Conservation (phyloP, 2,888 invertebrate species). For the Drosophila algonquin region DNA sequence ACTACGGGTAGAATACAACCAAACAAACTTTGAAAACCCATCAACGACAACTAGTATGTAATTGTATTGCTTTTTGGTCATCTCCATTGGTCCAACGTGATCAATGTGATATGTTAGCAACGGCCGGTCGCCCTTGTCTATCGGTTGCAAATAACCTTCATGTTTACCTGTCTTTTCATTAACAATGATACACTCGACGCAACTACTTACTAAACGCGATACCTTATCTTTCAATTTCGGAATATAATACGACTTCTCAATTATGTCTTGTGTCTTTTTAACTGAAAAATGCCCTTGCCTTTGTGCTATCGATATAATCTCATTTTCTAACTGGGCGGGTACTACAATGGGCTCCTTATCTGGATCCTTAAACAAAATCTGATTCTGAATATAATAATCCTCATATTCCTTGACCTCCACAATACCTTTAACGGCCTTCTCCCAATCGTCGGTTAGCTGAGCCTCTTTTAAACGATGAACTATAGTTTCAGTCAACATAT, state of each 20-base stretch:
- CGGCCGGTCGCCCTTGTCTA: constrained; percentile 1
- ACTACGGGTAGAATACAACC: constrained; percentile 19
- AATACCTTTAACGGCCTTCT: not conserved
- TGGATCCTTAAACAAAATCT: no score
- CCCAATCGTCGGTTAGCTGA: not conserved
- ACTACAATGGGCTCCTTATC: no score
- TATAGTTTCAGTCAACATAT: constrained; percentile 12
- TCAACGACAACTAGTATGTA: constrained; percentile 12
- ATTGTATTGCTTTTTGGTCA: constrained; percentile 7
- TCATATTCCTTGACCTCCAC: no score
- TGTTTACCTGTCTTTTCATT: not conserved
- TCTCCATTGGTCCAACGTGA: constrained; percentile 1
- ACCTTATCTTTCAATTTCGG: not conserved
- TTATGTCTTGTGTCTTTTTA: no score
- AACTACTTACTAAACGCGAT: not conserved
- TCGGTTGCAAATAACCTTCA: not conserved
- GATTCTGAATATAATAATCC: no score
- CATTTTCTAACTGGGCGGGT: no score
- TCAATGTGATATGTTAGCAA: not conserved
- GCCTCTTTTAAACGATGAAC: not conserved
- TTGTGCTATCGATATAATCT: no score
- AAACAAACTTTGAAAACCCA: constrained; percentile 10
- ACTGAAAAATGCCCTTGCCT: no score
- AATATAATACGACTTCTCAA: no score
- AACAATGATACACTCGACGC: constrained; percentile 1